Base-by-base conservation (phyloP, 2,797 vertebrate species). In the Phalloptychus januarius region DNA sequence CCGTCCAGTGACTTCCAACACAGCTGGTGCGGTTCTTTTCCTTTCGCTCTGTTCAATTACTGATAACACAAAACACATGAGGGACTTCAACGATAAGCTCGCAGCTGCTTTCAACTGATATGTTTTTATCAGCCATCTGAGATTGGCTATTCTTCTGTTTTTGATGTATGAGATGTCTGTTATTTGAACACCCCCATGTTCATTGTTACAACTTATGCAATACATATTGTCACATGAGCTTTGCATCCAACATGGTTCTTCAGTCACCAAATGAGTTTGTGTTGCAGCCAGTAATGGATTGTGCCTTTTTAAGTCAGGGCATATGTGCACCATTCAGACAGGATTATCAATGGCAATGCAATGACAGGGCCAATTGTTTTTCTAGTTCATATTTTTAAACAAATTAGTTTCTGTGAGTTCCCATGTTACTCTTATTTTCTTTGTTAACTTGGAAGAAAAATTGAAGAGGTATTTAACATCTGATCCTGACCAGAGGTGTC, bases 1-100 rank as follows among this genome's bases (percentile, higher is more conserved):
- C 84, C 97, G 97, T 83, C 97, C 97, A 61, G 96, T 99, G 92
- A 99, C 97, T 25, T 99, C 98, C 83, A 99, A 99, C 90, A 99
- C 98, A 90, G 98, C 98, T 88, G 92, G 89, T 92, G 86, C 46
- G 72, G 83, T 88, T 79, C 78, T 61, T 45, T 7, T 44, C 16
- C 42, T 72, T 77, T 65, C 45, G 40, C n/a, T 75, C 25, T 74
- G 42, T 70, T 52, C 76, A 72, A 45, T 15, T 78, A 8, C 44
- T 79, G 74, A 52, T 65, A 75, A 44, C n/a, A 45, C 38, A 6
- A 12, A 61, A 63, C 28, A 38, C 69, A 71, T 10, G 8, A 78
- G 52, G 31, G 16, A 45, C 46, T 42, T 23, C 12, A 54, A 3
- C 12, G 25, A 70, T 45, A 45, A 44, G 40, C 40, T 70, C 3